A percentile compares a stretch with the other conserved stretches of the same genome.
Evolutionary conservation across 2,113 vertebrate genomes (phyloP).

Genomic region (Sporophila hypoxantha): DNA sequence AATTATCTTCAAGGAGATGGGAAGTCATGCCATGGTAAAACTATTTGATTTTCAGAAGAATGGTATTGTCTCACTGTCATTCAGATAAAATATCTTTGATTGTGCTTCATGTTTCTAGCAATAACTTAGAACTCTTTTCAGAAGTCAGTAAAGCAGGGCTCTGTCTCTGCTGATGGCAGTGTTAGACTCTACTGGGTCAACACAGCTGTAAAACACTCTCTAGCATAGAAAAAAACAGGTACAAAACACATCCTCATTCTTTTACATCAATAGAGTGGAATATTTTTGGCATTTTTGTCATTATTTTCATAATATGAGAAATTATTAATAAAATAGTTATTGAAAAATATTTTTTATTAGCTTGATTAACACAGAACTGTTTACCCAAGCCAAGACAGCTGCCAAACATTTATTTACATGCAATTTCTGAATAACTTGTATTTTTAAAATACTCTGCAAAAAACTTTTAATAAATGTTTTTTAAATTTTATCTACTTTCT

Average conservation of each 20-base stretch:
- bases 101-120: background rate
- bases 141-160: background rate
- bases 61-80: background rate
- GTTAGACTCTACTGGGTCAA: background rate
- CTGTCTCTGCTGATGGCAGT: background rate
- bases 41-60: background rate
- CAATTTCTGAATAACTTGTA: background rate
- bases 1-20: constrained; percentile 75
- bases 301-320: background rate
- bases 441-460: background rate
- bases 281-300: background rate
- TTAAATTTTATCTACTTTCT: background rate
- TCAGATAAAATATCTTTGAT: background rate
- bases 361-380: background rate
- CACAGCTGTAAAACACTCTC: background rate
- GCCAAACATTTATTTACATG: background rate
- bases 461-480: background rate
- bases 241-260: background rate
- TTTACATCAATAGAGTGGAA: background rate
- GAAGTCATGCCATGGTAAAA: constrained; percentile 70
- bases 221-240: background rate
- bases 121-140: background rate
- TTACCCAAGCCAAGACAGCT: background rate
- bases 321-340: background rate
- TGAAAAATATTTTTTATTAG: background rate